phyloP scores from a whole-genome alignment of 1,140 invertebrate genomes.

The Dufourea novaeangliae region DNA sequence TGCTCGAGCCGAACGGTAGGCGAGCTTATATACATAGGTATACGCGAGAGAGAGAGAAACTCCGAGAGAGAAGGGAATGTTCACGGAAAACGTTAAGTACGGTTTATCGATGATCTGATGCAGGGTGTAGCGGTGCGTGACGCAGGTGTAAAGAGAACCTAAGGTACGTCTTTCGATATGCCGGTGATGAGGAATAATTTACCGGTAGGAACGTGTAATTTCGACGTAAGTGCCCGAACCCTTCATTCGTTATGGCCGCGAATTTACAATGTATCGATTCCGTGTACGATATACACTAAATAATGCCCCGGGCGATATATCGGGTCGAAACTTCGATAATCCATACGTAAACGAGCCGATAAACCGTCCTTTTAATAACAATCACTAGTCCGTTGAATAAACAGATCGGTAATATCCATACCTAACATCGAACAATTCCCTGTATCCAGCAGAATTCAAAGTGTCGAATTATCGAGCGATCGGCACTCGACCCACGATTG shows the following conservation, averaged over 20 bases:
- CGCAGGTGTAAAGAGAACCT: conserved; percentile 44
- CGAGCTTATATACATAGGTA: background rate
- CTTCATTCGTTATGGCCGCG: conserved; percentile 8
- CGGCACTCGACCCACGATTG: background rate
- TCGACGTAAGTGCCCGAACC: conserved; percentile 23
- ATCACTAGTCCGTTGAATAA: background rate
- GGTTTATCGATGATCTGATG: conserved; percentile 42
- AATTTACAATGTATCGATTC: conserved; percentile 31
- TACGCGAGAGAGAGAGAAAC: background rate
- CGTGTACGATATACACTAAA: background rate
- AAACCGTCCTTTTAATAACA: conserved; percentile 3
- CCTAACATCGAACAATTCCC: no score
- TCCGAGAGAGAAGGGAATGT: background rate
- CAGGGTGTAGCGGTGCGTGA: conserved; percentile 31
- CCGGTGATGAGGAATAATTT: conserved; percentile 50
- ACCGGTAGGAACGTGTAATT: conserved; percentile 39
- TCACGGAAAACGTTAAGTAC: conserved; percentile 48
- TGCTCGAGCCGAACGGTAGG: background rate
- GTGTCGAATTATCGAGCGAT: conserved; percentile 4
- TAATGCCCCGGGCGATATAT: background rate
- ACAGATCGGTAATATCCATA: background rate
- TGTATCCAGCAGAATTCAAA: background rate
- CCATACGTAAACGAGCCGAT: background rate
- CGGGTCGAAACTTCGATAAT: background rate
- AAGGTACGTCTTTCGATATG: conserved; percentile 5